These are phyloP conservation scores for Zaprionus africanus DNA, from an alignment of 1,140 invertebrate genomes.

Conservation along the genomic window DNA sequence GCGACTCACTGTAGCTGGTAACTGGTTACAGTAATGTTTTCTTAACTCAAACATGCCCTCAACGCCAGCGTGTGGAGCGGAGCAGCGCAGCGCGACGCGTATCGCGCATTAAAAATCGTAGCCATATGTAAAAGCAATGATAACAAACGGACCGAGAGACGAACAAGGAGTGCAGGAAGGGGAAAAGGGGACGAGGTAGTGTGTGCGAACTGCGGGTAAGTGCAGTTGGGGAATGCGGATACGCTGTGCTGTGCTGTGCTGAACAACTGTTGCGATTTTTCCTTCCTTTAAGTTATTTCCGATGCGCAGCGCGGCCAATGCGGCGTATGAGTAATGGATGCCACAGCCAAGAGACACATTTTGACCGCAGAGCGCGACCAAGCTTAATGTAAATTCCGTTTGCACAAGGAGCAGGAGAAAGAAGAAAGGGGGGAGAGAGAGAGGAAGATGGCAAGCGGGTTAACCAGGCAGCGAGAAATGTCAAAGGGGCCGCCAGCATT, in stretches of 20 bases:
- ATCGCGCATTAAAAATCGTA: conserved; percentile 81
- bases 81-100: conserved; percentile 45
- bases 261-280: conserved; percentile 45
- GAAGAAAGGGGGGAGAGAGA: neutral
- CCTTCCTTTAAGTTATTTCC: conserved; percentile 42
- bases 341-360: conserved; percentile 36
- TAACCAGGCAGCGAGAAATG: conserved; percentile 25
- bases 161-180: neutral
- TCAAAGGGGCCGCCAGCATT: conserved; percentile 17
- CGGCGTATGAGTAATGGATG: conserved; percentile 54
- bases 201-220: neutral
- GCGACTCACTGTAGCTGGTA: conserved; percentile 49
- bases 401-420: neutral
- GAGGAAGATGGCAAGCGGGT: conserved; percentile 3
- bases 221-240: conserved; percentile 6
- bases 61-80: conserved; percentile 40
- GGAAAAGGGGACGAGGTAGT: neutral
- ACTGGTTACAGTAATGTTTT: conserved; percentile 73
- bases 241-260: neutral
- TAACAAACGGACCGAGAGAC: conserved; percentile 56
- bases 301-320: conserved; percentile 24
- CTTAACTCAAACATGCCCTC: conserved; percentile 78
- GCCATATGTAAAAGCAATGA: conserved; percentile 80
- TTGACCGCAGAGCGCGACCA: conserved; percentile 40
- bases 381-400: conserved; percentile 50